phyloP scores from a whole-genome alignment of 2,113 vertebrate genomes.

The Tamias sibiricus region DNA sequence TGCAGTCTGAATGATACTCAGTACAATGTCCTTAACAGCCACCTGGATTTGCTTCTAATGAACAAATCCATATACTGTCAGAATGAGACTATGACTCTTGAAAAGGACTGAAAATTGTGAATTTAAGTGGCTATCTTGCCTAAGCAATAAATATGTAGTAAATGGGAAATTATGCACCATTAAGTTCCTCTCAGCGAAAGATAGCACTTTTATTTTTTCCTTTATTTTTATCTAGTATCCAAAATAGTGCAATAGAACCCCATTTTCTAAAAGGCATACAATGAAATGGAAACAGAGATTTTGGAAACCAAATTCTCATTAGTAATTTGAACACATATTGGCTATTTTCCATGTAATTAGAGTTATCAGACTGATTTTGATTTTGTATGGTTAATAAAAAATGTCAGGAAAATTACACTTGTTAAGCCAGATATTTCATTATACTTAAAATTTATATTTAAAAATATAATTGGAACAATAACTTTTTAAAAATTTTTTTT shows the following conservation, averaged over 20 bases:
- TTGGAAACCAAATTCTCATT: conserved; percentile 55
- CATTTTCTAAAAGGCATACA: conserved; percentile 11
- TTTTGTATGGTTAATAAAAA: conserved; percentile 57
- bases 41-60: neutral
- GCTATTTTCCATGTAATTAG: conserved; percentile 39
- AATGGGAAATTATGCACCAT: neutral
- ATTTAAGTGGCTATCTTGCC: neutral
- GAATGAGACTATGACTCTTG: neutral
- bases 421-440: neutral
- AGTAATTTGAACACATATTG: conserved; percentile 47
- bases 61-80: neutral
- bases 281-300: neutral
- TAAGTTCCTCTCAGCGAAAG: neutral
- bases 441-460: conserved; percentile 22
- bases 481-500: no score
- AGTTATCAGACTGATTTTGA: neutral
- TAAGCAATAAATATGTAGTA: conserved; percentile 3
- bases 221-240: conserved; percentile 8
- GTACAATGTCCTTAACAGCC: neutral
- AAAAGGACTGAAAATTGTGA: neutral
- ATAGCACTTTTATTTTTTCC: neutral
- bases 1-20: neutral
- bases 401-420: neutral
- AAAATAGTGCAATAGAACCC: neutral
- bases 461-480: neutral